These are phyloP conservation scores for Drosophila fulvimacula DNA, from an alignment of 2,888 invertebrate species.

Conservation along the genomic window DNA sequence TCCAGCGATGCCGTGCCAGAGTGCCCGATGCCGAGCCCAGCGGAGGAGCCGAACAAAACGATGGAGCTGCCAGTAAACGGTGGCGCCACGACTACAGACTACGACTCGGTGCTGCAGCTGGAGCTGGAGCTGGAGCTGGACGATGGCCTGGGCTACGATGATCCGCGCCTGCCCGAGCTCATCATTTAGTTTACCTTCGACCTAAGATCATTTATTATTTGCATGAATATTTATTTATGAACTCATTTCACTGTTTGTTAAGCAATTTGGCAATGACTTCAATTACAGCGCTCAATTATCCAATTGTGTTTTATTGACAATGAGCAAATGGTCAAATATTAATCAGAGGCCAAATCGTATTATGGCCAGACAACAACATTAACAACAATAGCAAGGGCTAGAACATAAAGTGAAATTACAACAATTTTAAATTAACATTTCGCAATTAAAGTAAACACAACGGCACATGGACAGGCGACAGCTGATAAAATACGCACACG, in stretches of 20 bases:
- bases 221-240: neutral
- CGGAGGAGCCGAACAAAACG: neutral
- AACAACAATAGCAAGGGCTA: conserved; percentile 15
- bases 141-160: conserved; percentile 53
- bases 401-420: conserved; percentile 63
- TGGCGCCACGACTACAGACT: neutral
- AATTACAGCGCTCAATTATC: conserved; percentile 37
- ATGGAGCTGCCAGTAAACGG: neutral
- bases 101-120: conserved; percentile 22
- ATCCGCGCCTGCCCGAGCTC: conserved; percentile 65
- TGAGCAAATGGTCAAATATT: conserved; percentile 39
- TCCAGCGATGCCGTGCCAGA: neutral
- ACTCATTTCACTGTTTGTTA: conserved; percentile 6
- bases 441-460: conserved; percentile 52
- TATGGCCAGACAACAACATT: conserved; percentile 37
- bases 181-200: conserved; percentile 35
- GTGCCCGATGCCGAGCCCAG: neutral
- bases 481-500: conserved; percentile 14
- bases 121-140: conserved; percentile 14
- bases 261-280: conserved; percentile 29
- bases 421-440: conserved; percentile 73
- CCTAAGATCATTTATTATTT: neutral
- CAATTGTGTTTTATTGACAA: conserved; percentile 32
- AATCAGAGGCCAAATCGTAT: conserved; percentile 47
- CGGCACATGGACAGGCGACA: neutral